Percentiles rank a stretch among this genome's conserved stretches.
Evolutionary conservation across 2,888 invertebrate species (phyloP).

Genomic region (Apamea epomidion): DNA sequence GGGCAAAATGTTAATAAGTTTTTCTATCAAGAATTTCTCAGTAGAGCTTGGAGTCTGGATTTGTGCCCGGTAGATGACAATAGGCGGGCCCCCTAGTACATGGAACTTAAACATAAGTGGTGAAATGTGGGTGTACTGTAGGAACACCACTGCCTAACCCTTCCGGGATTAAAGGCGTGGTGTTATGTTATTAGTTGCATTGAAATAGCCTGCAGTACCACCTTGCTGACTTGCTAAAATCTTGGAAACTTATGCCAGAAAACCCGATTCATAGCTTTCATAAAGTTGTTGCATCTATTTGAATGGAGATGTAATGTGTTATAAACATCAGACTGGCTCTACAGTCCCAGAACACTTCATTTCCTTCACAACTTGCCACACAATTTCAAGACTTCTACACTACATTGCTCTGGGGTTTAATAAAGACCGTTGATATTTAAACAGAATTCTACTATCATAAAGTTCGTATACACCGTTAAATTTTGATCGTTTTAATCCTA

Average conservation of each 20-base stretch:
- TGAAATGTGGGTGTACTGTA: too few relatives aligned
- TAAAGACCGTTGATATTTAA: background rate
- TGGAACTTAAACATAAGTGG: too few relatives aligned
- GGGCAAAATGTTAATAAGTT: too few relatives aligned
- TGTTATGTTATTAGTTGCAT: too few relatives aligned
- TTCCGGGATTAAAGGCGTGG: too few relatives aligned
- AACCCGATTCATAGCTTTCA: background rate
- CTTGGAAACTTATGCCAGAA: background rate
- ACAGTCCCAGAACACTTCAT: constrained; percentile 25
- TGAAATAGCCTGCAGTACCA: background rate
- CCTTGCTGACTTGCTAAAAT: background rate
- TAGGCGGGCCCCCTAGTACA: too few relatives aligned
- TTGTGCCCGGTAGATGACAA: too few relatives aligned
- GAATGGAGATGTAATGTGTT: constrained; percentile 14
- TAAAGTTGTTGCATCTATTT: constrained; percentile 28
- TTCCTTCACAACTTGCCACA: constrained; percentile 32
- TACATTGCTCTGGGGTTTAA: background rate
- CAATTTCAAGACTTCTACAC: background rate
- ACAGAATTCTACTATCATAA: background rate
- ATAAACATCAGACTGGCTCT: background rate
- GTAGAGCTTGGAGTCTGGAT: too few relatives aligned
- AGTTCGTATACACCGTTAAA: too few relatives aligned
- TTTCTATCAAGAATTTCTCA: too few relatives aligned
- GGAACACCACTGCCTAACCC: too few relatives aligned
- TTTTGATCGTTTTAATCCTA: too few relatives aligned